Conservation (phyloP, 2,797 vertebrate genomes). For the Melanotaenia trifasciata region DNA sequence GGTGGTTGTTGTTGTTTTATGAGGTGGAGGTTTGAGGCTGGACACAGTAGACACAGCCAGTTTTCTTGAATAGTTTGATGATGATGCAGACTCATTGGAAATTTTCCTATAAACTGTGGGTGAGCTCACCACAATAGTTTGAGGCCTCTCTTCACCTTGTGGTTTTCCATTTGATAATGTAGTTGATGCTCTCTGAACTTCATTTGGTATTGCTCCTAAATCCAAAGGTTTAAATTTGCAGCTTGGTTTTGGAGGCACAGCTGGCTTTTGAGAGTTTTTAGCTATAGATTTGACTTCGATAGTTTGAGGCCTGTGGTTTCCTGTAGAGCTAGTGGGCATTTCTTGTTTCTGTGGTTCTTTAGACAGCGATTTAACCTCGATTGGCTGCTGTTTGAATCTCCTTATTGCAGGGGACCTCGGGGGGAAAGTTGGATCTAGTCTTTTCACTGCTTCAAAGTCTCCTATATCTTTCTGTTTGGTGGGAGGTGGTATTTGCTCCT, state of each 20-base stretch:
- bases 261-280: constrained; percentile 79
- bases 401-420: constrained; percentile 73
- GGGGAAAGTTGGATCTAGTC: constrained; percentile 73
- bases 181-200: constrained; percentile 59
- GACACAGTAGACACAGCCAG: constrained; percentile 80
- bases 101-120: constrained; percentile 79
- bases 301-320: constrained; percentile 67
- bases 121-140: constrained; percentile 77
- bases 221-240: constrained; percentile 82
- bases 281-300: constrained; percentile 85
- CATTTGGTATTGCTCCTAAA: constrained; percentile 64
- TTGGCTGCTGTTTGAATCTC: constrained; percentile 71
- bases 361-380: constrained; percentile 75
- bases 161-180: constrained; percentile 49
- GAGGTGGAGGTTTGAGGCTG: constrained; percentile 77
- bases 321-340: constrained; percentile 10
- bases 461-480: constrained; percentile 53
- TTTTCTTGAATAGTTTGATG: constrained; percentile 75
- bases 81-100: constrained; percentile 63
- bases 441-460: constrained; percentile 78
- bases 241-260: constrained; percentile 80
- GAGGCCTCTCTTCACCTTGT: constrained; percentile 69
- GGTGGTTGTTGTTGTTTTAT: constrained; percentile 66
- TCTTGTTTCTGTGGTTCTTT: constrained; percentile 80
- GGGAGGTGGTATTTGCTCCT: constrained; percentile 42